phyloP scores from a whole-genome alignment of 2,888 invertebrate genomes.

The Drosophila yooni region DNA sequence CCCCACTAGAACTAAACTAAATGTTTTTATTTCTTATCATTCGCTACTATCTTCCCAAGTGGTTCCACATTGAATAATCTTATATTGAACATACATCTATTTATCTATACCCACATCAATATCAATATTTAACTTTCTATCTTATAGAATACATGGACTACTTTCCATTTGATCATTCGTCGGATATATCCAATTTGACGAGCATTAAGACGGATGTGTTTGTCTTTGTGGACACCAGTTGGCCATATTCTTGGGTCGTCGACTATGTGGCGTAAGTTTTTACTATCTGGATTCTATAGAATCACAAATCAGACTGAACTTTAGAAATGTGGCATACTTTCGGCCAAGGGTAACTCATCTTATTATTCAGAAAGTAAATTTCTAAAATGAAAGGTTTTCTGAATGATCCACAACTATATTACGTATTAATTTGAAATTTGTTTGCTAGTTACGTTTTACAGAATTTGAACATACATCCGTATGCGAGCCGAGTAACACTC shows the following conservation, averaged over 20 bases:
- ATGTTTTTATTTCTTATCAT: conserved; percentile 13
- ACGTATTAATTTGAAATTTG: background rate
- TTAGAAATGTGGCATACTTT: background rate
- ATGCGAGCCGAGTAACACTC: conserved; percentile 89
- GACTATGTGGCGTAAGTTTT: conserved; percentile 87
- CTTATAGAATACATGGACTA: conserved; percentile 58
- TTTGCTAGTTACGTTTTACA: conserved; percentile 86
- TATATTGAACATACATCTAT: background rate
- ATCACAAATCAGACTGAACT: background rate
- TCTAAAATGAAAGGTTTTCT: too few species aligned
- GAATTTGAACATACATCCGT: conserved; percentile 88
- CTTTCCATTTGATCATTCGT: conserved; percentile 35
- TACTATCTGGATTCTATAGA: background rate
- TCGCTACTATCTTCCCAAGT: conserved; percentile 32
- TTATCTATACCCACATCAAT: background rate
- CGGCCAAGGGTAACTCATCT: background rate
- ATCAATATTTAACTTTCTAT: background rate
- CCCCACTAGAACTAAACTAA: conserved; percentile 49
- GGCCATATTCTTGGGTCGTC: conserved; percentile 88
- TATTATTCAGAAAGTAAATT: background rate
- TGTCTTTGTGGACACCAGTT: conserved; percentile 89
- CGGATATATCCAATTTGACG: conserved; percentile 75
- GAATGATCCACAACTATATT: background rate
- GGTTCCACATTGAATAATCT: conserved; percentile 46
- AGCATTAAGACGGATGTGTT: conserved; percentile 87